These are phyloP conservation scores for Rhinichthys klamathensis DNA, from an alignment of 2,113 vertebrate genomes.

Conservation along the genomic window DNA sequence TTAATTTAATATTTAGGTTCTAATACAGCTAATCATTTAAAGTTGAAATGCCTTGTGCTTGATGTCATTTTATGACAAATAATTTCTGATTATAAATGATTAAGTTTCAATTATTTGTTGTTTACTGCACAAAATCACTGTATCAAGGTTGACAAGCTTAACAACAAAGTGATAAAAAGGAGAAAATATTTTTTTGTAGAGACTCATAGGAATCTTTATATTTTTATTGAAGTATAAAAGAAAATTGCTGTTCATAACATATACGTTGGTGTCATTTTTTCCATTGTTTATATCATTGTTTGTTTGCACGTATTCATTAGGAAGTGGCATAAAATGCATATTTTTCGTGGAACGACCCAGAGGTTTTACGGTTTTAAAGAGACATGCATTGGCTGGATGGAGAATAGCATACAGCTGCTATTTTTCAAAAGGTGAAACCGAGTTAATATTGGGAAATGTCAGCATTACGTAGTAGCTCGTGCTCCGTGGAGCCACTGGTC, in stretches of 20 bases:
- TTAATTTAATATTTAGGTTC: neutral
- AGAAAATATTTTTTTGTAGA: neutral
- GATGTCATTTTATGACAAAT: neutral
- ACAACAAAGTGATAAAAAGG: neutral
- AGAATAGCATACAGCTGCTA: neutral
- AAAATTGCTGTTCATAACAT: too few relatives aligned
- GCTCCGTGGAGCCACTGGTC: constrained; percentile 35
- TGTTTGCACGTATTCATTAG: too few relatives aligned
- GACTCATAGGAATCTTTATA: neutral
- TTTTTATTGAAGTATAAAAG: too few relatives aligned
- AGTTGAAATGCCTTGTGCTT: neutral
- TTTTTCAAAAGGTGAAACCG: neutral
- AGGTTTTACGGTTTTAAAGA: too few relatives aligned
- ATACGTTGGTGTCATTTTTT: too few relatives aligned
- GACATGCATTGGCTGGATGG: too few relatives aligned
- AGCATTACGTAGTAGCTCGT: neutral
- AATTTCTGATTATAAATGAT: neutral
- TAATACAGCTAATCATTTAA: neutral
- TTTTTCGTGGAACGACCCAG: too few relatives aligned
- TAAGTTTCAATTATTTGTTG: neutral
- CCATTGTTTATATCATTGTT: too few relatives aligned
- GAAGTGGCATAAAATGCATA: too few relatives aligned
- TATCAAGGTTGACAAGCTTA: too few relatives aligned
- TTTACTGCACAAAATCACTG: neutral
- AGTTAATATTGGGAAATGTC: neutral